phyloP scores from a whole-genome alignment of 2,888 invertebrate genomes.

The Agonopterix subpropinquella region DNA sequence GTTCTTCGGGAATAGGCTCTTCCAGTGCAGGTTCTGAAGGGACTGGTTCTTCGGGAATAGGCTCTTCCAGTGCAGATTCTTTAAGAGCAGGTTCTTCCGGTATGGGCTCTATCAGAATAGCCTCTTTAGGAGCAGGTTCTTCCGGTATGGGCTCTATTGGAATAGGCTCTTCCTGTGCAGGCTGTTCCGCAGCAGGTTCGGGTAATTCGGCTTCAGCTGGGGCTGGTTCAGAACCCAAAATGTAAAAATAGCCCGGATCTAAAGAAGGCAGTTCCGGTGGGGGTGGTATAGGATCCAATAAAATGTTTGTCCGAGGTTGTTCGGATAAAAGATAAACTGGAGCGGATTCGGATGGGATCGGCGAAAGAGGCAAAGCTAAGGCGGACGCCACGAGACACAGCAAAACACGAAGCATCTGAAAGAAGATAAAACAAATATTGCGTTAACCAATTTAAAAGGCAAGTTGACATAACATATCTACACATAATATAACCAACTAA shows the following conservation, averaged over 20 bases:
- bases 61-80: background rate
- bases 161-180: no score
- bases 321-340: no score
- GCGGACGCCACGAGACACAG: conserved; percentile 29
- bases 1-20: background rate
- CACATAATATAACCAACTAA: no score
- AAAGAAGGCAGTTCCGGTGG: conserved; percentile 13
- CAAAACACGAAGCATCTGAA: conserved; percentile 35
- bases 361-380: conserved; percentile 27
- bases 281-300: conserved; percentile 4
- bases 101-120: background rate
- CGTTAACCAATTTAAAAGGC: no score
- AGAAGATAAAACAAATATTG: conserved; percentile 4
- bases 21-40: conserved; percentile 5
- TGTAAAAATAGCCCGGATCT: background rate
- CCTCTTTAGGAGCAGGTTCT: no score
- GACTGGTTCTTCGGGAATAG: conserved; percentile 4
- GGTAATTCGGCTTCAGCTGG: no score
- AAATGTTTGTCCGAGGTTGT: conserved; percentile 2
- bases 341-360: background rate
- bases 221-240: no score
- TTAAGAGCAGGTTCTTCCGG: background rate
- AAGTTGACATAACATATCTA: no score
- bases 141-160: background rate
- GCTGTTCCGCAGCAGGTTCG: no score